Evolutionary conservation across 1,140 invertebrate species (phyloP).

Genomic region (Calosoma granatense): DNA sequence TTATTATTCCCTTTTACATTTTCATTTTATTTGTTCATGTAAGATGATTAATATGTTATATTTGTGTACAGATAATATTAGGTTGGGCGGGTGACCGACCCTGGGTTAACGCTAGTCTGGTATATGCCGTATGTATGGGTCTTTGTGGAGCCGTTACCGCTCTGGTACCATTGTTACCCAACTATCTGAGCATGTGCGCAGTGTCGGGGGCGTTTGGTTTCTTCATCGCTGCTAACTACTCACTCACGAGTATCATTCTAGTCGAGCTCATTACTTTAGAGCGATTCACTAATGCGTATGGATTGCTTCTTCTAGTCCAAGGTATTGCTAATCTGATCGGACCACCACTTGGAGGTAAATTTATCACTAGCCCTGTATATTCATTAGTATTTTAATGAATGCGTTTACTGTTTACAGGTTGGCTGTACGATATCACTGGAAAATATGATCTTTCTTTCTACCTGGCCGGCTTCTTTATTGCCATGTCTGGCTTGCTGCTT

Average conservation of each 20-base stretch:
- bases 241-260: slow-evolving; percentile 74
- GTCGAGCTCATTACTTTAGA: slow-evolving; percentile 78
- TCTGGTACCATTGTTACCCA: slow-evolving; percentile 54
- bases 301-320: slow-evolving; percentile 75
- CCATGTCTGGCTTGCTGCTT: slow-evolving; percentile 70
- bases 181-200: slow-evolving; percentile 50
- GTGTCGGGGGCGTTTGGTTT: slow-evolving; percentile 67
- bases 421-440: slow-evolving; percentile 66
- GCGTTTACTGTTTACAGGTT: slow-evolving; percentile 48
- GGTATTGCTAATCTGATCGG: slow-evolving; percentile 81
- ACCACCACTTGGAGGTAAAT: slow-evolving; percentile 70
- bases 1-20: too few relatives aligned
- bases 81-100: slow-evolving; percentile 78
- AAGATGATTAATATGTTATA: background rate
- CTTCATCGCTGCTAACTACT: slow-evolving; percentile 80
- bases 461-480: slow-evolving; percentile 74
- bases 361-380: background rate
- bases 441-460: slow-evolving; percentile 80
- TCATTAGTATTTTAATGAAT: background rate
- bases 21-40: slow-evolving; percentile 10
- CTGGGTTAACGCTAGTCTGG: slow-evolving; percentile 59
- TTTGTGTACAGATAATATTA: slow-evolving; percentile 58
- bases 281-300: slow-evolving; percentile 83
- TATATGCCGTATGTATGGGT: slow-evolving; percentile 71
- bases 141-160: slow-evolving; percentile 61